Conservation (phyloP, 2,113 vertebrate genomes). For the Syrmaticus mikado region DNA sequence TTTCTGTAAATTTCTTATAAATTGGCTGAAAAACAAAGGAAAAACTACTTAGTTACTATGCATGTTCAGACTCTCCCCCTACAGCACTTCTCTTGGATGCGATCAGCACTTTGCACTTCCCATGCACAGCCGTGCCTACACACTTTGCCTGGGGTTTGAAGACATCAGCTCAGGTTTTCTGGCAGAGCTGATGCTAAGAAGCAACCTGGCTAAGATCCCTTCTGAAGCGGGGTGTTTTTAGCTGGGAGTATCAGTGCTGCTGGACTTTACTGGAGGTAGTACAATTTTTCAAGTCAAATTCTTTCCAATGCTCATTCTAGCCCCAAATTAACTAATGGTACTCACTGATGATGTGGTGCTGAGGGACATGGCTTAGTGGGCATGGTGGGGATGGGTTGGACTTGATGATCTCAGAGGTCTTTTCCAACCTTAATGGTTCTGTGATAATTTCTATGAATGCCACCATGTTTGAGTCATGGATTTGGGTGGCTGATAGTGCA, state of each 20-base stretch:
- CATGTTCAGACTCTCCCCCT: not conserved
- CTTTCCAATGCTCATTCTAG: too few relatives aligned
- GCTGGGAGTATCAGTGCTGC: too few relatives aligned
- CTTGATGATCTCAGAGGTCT: too few relatives aligned
- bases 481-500: not conserved
- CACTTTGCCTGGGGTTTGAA: not conserved
- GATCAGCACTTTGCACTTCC: not conserved
- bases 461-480: not conserved
- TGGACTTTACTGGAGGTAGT: too few relatives aligned
- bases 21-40: conserved; percentile 67
- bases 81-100: not conserved
- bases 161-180: not conserved
- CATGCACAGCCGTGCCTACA: not conserved
- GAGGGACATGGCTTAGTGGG: too few relatives aligned
- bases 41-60: not conserved
- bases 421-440: too few relatives aligned
- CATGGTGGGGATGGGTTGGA: too few relatives aligned
- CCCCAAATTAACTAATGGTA: too few relatives aligned
- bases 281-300: too few relatives aligned
- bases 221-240: not conserved
- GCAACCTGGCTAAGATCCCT: not conserved
- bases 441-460: not conserved
- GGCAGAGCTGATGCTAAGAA: not conserved
- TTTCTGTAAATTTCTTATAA: conserved; percentile 76
- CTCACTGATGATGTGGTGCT: too few relatives aligned